These are phyloP conservation scores for Bradypodion ventrale DNA, from an alignment of 2,797 vertebrate genomes.

Conservation along the genomic window DNA sequence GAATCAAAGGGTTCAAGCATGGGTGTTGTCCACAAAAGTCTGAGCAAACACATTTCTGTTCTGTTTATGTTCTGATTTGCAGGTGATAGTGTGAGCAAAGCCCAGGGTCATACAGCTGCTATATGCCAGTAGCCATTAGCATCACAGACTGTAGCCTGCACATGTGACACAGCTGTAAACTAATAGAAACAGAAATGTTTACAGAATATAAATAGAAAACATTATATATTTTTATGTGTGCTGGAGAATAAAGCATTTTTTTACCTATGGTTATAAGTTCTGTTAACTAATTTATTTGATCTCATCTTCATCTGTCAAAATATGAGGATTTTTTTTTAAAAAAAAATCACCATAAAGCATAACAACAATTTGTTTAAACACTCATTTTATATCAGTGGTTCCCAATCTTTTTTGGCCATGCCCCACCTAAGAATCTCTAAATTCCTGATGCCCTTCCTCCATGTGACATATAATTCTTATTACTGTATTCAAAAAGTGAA, in stretches of 20 bases:
- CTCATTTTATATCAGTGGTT: too few species aligned
- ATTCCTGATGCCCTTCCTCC: too few species aligned
- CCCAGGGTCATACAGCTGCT: neutral
- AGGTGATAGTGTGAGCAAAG: neutral
- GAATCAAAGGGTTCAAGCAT: neutral
- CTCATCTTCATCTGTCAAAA: too few species aligned
- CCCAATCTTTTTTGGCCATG: too few species aligned
- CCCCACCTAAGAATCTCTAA: too few species aligned
- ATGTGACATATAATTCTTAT: too few species aligned
- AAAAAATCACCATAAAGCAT: too few species aligned
- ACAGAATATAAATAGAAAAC: neutral
- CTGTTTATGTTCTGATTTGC: neutral
- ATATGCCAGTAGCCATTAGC: slow-evolving; percentile 8
- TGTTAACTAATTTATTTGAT: neutral
- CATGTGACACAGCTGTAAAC: neutral
- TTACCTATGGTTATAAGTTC: neutral
- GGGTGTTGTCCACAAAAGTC: neutral
- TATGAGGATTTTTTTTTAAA: too few species aligned
- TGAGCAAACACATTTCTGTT: neutral
- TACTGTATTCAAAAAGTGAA: too few species aligned
- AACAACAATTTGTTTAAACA: too few species aligned
- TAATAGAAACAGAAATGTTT: neutral
- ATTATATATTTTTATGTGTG: neutral
- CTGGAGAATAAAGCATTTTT: neutral
- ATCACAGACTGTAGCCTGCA: neutral